Percentiles rank a stretch among this genome's conserved stretches.
phyloP scores from a whole-genome alignment of 2,888 invertebrate genomes.

The Aricia artaxerxes region DNA sequence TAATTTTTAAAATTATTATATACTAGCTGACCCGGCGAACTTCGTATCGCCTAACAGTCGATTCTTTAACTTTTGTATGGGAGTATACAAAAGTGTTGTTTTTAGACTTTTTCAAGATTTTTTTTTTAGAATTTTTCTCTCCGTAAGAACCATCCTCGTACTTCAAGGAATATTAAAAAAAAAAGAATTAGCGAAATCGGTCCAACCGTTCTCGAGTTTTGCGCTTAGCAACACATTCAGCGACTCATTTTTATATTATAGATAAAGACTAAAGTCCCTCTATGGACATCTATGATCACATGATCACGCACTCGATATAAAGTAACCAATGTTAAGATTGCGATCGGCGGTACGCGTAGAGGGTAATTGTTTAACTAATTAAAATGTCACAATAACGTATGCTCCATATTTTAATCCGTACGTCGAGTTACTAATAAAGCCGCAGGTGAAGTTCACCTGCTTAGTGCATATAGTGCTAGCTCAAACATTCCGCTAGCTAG shows the following conservation, averaged over 20 bases:
- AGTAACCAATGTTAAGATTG: conserved; percentile 17
- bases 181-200: no score
- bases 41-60: no score
- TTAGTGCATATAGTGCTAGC: conserved; percentile 58
- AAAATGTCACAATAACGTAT: conserved; percentile 64
- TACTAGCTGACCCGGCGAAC: no score
- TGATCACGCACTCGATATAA: conserved; percentile 1
- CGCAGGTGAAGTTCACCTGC: conserved; percentile 66
- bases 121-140: no score
- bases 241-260: no score
- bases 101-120: no score
- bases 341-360: conserved; percentile 31
- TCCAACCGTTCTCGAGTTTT: no score
- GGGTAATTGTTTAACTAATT: conserved; percentile 64
- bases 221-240: no score
- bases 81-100: no score
- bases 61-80: no score
- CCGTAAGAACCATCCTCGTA: no score
- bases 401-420: conserved; percentile 61
- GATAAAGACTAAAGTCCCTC: neutral
- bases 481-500: conserved; percentile 34
- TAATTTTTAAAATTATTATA: neutral
- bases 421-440: conserved; percentile 67
- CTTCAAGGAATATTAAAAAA: no score
- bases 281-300: neutral